Evolutionary conservation across 2,888 invertebrate genomes (phyloP).

Genomic region (Leptinotarsa juncta): DNA sequence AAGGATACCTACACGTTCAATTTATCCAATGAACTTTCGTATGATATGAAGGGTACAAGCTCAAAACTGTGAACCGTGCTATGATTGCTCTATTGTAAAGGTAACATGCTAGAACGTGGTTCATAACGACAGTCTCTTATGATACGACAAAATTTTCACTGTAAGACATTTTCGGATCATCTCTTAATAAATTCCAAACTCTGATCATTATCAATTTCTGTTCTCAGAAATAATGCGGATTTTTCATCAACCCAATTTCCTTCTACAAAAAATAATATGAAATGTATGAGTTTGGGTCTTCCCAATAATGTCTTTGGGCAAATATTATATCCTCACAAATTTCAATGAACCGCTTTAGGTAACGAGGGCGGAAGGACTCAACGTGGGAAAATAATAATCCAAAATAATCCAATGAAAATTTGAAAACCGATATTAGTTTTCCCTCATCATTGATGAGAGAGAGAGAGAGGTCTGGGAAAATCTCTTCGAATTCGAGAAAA

Average conservation of each 20-base stretch:
- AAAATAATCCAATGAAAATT: not conserved
- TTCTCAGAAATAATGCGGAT: not conserved
- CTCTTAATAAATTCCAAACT: not conserved
- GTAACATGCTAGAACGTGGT: too few relatives aligned
- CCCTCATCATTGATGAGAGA: too few relatives aligned
- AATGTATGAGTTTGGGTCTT: not conserved
- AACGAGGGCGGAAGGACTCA: not conserved
- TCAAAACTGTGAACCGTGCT: too few relatives aligned
- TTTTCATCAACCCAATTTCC: not conserved
- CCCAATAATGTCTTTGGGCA: not conserved
- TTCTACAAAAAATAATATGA: not conserved
- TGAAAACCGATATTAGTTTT: not conserved
- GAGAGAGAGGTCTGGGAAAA: too few relatives aligned
- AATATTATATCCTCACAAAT: not conserved
- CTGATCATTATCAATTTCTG: not conserved
- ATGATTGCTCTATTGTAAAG: too few relatives aligned
- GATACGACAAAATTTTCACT: too few relatives aligned
- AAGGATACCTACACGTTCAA: too few relatives aligned
- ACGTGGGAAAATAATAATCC: not conserved
- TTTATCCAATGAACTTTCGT: too few relatives aligned
- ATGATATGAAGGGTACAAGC: too few relatives aligned
- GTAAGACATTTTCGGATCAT: not conserved
- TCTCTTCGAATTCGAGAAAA: too few relatives aligned
- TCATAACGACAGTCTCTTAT: too few relatives aligned
- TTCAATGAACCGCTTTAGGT: not conserved